Conservation (phyloP, 1,140 invertebrate species). For the Uloborus diversus region DNA sequence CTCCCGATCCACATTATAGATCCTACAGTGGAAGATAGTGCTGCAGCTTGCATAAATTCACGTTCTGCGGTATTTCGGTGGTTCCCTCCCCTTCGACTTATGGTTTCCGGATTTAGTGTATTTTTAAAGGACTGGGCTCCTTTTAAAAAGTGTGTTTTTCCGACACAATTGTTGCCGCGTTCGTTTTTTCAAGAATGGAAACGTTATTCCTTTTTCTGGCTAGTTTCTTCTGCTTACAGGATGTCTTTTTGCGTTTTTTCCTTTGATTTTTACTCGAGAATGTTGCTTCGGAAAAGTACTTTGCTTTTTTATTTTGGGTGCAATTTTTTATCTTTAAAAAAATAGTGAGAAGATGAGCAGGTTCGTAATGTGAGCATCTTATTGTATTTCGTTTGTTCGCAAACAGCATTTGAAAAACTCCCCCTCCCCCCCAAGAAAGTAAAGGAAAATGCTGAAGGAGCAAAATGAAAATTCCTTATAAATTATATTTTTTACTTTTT, state of each 20-base stretch:
- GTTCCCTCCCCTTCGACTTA: neutral
- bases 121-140: neutral
- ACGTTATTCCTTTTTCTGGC: slow-evolving; percentile 13
- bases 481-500: too few species aligned
- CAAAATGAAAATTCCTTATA: too few species aligned
- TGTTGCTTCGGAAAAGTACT: too few species aligned
- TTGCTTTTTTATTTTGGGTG: too few species aligned
- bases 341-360: too few species aligned
- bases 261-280: too few species aligned
- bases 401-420: too few species aligned
- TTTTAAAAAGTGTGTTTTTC: neutral
- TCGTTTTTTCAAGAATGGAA: slow-evolving; percentile 11
- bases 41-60: slow-evolving; percentile 32
- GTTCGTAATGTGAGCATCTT: too few species aligned
- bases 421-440: too few species aligned
- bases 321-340: too few species aligned
- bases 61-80: neutral
- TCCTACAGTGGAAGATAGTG: slow-evolving; percentile 10
- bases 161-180: neutral
- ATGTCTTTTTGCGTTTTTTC: slow-evolving; percentile 22
- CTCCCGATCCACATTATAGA: slow-evolving; percentile 11
- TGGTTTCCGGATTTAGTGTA: slow-evolving; percentile 39
- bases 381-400: too few species aligned
- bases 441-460: too few species aligned
- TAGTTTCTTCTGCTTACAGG: neutral